phyloP scores from a whole-genome alignment of 2,113 vertebrate species.

The Ageneiosus marmoratus region DNA sequence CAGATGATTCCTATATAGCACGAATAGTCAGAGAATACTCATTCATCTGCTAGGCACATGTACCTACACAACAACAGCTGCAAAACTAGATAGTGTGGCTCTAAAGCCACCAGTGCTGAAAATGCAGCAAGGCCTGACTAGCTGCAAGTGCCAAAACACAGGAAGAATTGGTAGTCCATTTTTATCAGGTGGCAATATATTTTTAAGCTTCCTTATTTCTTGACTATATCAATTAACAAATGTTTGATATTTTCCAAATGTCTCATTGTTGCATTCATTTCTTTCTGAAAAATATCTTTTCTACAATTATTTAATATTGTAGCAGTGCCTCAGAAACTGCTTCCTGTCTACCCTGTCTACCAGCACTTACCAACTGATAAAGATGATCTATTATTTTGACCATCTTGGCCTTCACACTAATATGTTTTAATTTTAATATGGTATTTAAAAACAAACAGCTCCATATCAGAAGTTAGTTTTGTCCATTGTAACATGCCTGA shows the following conservation, averaged over 20 bases:
- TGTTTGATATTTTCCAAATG: background rate
- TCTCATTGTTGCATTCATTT: background rate
- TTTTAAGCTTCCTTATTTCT: background rate
- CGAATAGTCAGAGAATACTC: slow-evolving; percentile 1
- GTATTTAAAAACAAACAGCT: too few relatives aligned
- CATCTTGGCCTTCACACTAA: background rate
- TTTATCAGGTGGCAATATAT: background rate
- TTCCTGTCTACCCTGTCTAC: background rate
- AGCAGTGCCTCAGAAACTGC: background rate
- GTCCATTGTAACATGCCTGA: too few relatives aligned
- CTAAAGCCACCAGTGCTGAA: background rate
- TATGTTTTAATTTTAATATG: too few relatives aligned
- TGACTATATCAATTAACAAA: background rate
- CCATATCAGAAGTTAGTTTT: too few relatives aligned
- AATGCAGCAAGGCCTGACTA: background rate
- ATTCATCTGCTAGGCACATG: background rate
- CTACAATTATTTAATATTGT: background rate
- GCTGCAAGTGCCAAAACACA: background rate
- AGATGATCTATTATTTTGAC: background rate
- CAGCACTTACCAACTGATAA: background rate
- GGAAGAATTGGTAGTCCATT: background rate
- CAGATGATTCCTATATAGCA: slow-evolving; percentile 49
- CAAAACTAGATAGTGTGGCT: too few relatives aligned
- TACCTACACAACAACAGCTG: slow-evolving; percentile 7
- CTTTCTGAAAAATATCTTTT: background rate